Evolutionary conservation across 2,888 invertebrate species (phyloP), one percentile per base, ranked within the genome.

Genomic region (Dinocampus coccinellae): DNA sequence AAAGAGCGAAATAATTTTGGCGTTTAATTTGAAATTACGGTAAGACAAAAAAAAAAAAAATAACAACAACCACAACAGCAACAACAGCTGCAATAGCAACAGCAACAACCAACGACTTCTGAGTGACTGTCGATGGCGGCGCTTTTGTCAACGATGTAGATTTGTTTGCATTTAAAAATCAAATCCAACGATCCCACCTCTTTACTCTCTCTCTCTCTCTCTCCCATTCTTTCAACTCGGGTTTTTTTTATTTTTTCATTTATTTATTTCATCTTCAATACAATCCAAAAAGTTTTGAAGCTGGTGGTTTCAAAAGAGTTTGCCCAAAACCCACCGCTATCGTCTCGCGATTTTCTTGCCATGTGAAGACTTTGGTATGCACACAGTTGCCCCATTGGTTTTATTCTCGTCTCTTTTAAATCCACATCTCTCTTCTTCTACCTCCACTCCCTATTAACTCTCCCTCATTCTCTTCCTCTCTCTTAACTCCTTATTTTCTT

Each of bases 81-180:
- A n/a, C n/a, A n/a, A n/a, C 39, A 39, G 3, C n/a, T n/a, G 3
- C n/a, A 39, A 39, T 13, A 39, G 39, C 9, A 39, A 2, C 13
- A 36, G 11, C 10, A 36, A 36, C 26, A 71, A 52, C 63, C 66
- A 29, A 58, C 61, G 16, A 53, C 26, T 66, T 68, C 61, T 77
- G 80, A 80, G 78, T 80, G 81, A 80, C 82, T 79, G 77, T 47
- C 47, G 52, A 75, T 79, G 85, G 82, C 84, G 85, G 84, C 82
- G 82, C 85, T 85, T 86, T 86, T 85, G 84, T 83, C 82, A 80
- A n/a, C 83, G 81, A 86, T 85, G 86, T 86, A 86, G 86, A 86
- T 86, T 86, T 86, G 86, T 86, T 86, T 86, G 86, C 86, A 86
- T 86, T 86, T 86, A 86, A 86, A 86, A 86, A 86, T 86, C 86